Conservation (phyloP, 1,140 invertebrate genomes). For the Lasaia peninsularis region DNA sequence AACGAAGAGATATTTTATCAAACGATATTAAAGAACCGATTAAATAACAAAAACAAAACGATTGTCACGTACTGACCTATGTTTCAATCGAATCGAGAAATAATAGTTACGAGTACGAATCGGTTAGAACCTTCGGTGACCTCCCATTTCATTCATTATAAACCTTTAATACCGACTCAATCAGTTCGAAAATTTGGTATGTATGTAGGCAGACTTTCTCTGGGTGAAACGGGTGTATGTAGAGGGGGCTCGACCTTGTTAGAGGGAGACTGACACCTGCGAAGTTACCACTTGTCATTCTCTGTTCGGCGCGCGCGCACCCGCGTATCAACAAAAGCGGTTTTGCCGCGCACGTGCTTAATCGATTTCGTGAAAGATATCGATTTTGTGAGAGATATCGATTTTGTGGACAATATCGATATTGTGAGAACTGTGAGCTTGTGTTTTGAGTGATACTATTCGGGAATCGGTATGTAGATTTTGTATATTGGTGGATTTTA, state of each 20-base stretch:
- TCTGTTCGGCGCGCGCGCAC: constrained; percentile 58
- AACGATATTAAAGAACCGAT: too few relatives aligned
- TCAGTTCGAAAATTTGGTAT: constrained; percentile 74
- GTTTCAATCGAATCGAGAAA: too few relatives aligned
- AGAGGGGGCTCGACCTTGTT: constrained; percentile 69
- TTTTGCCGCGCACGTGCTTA: constrained; percentile 39
- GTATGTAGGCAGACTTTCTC: constrained; percentile 76
- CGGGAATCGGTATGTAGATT: constrained; percentile 40
- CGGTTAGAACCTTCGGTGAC: constrained; percentile 41
- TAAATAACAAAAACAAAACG: neutral
- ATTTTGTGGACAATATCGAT: constrained; percentile 43
- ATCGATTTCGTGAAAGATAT: constrained; percentile 42
- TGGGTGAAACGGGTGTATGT: constrained; percentile 64
- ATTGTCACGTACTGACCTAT: neutral
- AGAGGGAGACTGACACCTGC: constrained; percentile 72
- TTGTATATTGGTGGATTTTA: constrained; percentile 1
- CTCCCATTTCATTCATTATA: constrained; percentile 60
- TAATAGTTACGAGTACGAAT: neutral
- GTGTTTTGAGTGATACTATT: constrained; percentile 38
- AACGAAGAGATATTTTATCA: too few relatives aligned
- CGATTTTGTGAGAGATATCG: constrained; percentile 43
- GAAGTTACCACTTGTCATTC: constrained; percentile 63
- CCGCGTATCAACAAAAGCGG: constrained; percentile 18
- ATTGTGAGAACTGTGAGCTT: constrained; percentile 62
- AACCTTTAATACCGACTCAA: constrained; percentile 60